Percentiles rank a stretch among this genome's conserved stretches.
Conservation (phyloP, 1,140 invertebrate genomes). For the Psix sp. region DNA sequence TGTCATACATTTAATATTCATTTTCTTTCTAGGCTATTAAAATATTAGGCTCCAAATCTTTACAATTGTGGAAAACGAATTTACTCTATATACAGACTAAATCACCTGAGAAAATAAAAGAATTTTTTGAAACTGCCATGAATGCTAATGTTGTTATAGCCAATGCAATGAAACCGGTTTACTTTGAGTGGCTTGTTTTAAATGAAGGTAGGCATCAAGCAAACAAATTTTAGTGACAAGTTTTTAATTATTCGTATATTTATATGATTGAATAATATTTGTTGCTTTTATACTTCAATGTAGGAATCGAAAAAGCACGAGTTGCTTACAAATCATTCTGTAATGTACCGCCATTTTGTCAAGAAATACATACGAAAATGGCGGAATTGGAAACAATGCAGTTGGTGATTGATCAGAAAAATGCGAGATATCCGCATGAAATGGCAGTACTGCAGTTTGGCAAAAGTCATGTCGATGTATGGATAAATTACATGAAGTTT, state of each 20-base stretch:
- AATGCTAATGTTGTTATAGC: slow-evolving; percentile 66
- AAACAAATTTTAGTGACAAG: not conserved
- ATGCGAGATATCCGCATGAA: slow-evolving; percentile 73
- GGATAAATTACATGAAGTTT: slow-evolving; percentile 80
- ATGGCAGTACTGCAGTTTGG: slow-evolving; percentile 77
- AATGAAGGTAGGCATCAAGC: slow-evolving; percentile 66
- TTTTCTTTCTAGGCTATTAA: slow-evolving; percentile 69
- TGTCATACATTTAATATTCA: slow-evolving; percentile 9
- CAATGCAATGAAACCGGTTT: slow-evolving; percentile 73
- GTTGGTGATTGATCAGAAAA: slow-evolving; percentile 66
- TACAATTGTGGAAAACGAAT: slow-evolving; percentile 76
- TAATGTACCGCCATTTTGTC: slow-evolving; percentile 70
- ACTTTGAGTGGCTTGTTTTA: slow-evolving; percentile 76
- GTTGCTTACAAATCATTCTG: slow-evolving; percentile 71
- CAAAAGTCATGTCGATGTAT: slow-evolving; percentile 76
- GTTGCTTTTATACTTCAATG: slow-evolving; percentile 16
- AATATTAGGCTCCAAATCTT: slow-evolving; percentile 69
- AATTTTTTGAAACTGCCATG: slow-evolving; percentile 74
- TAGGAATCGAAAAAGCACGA: slow-evolving; percentile 73
- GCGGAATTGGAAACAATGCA: slow-evolving; percentile 75
- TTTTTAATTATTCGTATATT: too few relatives aligned
- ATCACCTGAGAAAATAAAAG: slow-evolving; percentile 71
- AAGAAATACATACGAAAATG: slow-evolving; percentile 78
- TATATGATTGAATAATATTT: not conserved
- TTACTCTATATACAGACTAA: slow-evolving; percentile 73